Percentiles rank a stretch among this genome's conserved stretches.
Evolutionary conservation across 2,888 invertebrate species (phyloP).

Genomic region (Xylophagus ater): DNA sequence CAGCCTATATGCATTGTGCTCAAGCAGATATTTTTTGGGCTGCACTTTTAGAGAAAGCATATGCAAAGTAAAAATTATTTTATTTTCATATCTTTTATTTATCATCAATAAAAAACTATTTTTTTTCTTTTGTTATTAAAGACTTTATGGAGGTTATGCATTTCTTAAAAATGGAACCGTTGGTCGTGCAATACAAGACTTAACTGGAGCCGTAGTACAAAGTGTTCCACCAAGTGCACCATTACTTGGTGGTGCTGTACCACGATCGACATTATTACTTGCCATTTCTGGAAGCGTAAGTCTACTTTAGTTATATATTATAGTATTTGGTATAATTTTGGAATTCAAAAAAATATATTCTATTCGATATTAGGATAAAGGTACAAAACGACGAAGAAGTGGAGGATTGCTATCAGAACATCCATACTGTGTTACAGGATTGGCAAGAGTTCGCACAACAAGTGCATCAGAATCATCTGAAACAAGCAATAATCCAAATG

Average conservation of each 20-base stretch:
- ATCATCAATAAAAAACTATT: neutral
- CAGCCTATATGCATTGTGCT: conserved; percentile 48
- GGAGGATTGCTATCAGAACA: conserved; percentile 55
- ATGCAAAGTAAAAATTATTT: conserved; percentile 56
- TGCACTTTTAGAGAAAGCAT: conserved; percentile 67
- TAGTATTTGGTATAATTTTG: neutral
- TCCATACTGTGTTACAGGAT: conserved; percentile 59
- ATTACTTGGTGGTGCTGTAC: conserved; percentile 54
- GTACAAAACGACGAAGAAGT: conserved; percentile 43
- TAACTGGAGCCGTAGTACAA: conserved; percentile 66
- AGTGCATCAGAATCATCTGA: conserved; percentile 16
- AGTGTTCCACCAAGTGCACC: conserved; percentile 40
- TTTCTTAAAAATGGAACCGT: conserved; percentile 50
- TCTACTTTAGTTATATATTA: neutral
- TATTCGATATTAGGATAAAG: conserved; percentile 18
- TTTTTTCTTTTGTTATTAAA: conserved; percentile 24
- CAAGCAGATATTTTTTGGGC: conserved; percentile 56
- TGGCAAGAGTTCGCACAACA: conserved; percentile 51
- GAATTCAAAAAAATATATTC: neutral
- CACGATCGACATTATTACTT: conserved; percentile 56
- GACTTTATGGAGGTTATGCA: conserved; percentile 60
- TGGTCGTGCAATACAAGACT: conserved; percentile 58
- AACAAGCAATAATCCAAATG: conserved; percentile 33
- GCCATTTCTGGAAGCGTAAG: conserved; percentile 52
- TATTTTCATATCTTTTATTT: neutral